Conservation (phyloP, 30 jellyfish, hydroid and myxozoan species). For the Mastigias papua region DNA sequence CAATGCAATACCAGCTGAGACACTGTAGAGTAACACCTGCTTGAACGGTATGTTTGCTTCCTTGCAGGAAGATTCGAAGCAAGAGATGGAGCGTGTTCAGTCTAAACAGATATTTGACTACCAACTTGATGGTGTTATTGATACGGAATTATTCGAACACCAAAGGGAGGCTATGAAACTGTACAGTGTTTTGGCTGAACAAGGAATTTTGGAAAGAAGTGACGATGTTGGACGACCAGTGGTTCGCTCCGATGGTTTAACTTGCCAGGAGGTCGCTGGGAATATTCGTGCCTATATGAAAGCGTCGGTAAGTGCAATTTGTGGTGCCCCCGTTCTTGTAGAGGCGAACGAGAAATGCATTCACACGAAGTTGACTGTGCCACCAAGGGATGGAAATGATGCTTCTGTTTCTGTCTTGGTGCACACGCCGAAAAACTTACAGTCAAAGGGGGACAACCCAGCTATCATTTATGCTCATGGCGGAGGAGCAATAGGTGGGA, state of each 20-base stretch:
- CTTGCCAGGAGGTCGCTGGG: neutral
- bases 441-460: neutral
- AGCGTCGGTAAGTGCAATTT: neutral
- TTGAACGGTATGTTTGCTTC: too few relatives aligned
- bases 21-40: too few relatives aligned
- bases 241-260: neutral
- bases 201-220: conserved; percentile 2
- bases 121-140: neutral
- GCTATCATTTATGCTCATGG: conserved; percentile 31
- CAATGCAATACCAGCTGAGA: too few relatives aligned
- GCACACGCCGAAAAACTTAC: conserved; percentile 7
- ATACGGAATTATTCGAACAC: conserved; percentile 6
- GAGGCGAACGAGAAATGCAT: conserved; percentile 6
- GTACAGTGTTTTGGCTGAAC: neutral
- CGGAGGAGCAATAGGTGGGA: conserved; percentile 31
- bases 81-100: conserved; percentile 11
- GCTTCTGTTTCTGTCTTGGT: conserved; percentile 5
- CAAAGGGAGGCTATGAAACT: neutral
- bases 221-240: neutral
- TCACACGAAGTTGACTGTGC: neutral
- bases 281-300: neutral
- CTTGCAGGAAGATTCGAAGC: too few relatives aligned
- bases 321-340: neutral
- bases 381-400: conserved; percentile 19
- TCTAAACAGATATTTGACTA: conserved; percentile 35